Evolutionary conservation across 2,797 vertebrate species (phyloP).

Genomic region (Acrocephalus scirpaceus): DNA sequence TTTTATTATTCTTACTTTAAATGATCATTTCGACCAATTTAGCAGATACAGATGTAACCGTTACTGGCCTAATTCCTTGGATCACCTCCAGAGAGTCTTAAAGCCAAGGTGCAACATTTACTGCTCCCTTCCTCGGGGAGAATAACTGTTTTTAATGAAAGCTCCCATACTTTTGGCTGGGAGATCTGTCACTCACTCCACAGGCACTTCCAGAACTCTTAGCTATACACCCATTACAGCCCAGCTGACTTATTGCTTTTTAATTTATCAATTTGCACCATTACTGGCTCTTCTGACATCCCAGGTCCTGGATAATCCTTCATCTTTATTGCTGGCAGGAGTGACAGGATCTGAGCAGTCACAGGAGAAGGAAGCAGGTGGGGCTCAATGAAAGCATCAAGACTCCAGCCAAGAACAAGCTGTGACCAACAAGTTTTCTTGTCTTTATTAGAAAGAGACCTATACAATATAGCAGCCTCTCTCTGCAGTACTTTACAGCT

Average conservation of each 20-base stretch:
- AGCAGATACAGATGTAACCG: conserved; percentile 63
- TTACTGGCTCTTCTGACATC: conserved; percentile 12
- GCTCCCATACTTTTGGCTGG: neutral
- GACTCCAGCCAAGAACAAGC: conserved; percentile 11
- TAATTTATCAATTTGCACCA: conserved; percentile 62
- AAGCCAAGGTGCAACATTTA: conserved; percentile 58
- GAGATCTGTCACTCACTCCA: conserved; percentile 22
- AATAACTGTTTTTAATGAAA: conserved; percentile 48
- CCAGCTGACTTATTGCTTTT: conserved; percentile 47
- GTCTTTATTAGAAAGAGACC: conserved; percentile 97
- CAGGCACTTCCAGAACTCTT: conserved; percentile 20
- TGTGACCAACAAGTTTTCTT: conserved; percentile 67
- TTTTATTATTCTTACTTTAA: conserved; percentile 66
- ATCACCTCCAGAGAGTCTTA: conserved; percentile 62
- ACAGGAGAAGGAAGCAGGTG: neutral
- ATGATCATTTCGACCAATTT: conserved; percentile 58
- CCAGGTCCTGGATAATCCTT: conserved; percentile 9
- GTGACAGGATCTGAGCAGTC: conserved; percentile 13
- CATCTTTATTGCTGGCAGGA: conserved; percentile 51
- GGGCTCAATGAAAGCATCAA: neutral
- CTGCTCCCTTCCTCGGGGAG: neutral
- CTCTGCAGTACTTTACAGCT: conserved; percentile 84
- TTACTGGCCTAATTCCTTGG: conserved; percentile 57
- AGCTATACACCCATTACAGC: neutral
- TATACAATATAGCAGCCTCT: conserved; percentile 84